phyloP scores from a whole-genome alignment of 1,140 invertebrate species.

The Leptinotarsa defecta region DNA sequence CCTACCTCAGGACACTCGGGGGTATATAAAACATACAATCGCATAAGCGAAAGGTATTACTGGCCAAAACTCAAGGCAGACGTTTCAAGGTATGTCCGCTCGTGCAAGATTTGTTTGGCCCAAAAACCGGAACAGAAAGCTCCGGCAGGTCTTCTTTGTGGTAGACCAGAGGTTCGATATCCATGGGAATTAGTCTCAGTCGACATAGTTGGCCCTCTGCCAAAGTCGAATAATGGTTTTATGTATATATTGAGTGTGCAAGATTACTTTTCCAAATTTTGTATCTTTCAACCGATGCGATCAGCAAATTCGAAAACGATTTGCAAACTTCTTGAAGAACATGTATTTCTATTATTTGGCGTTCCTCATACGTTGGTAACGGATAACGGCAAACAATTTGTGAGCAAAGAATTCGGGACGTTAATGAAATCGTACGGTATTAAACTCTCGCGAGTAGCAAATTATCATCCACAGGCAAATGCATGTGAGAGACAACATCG shows the following conservation, averaged over 20 bases:
- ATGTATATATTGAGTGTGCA: conserved; percentile 25
- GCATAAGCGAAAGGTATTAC: conserved; percentile 21
- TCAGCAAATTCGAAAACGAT: conserved; percentile 19
- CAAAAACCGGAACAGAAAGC: neutral
- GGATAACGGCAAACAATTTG: conserved; percentile 29
- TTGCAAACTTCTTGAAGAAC: conserved; percentile 33
- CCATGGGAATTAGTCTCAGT: conserved; percentile 32
- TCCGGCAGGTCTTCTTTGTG: conserved; percentile 25
- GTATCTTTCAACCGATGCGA: conserved; percentile 30
- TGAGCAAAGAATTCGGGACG: conserved; percentile 17
- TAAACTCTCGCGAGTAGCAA: conserved; percentile 21
- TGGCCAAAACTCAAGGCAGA: conserved; percentile 15
- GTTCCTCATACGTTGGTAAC: conserved; percentile 23
- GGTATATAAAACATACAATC: conserved; percentile 23
- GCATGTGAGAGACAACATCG: conserved; percentile 22
- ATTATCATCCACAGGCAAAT: conserved; percentile 30
- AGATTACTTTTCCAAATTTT: conserved; percentile 36
- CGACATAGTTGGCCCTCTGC: conserved; percentile 34
- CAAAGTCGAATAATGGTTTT: conserved; percentile 30
- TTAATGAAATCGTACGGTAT: conserved; percentile 25
- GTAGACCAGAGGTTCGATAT: conserved; percentile 32
- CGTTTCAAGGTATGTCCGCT: conserved; percentile 2
- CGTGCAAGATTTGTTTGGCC: neutral
- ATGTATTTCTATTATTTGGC: conserved; percentile 38
- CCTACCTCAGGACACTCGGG: conserved; percentile 26